Base-by-base conservation (phyloP, 2,888 invertebrate genomes). In the Drosophila meridiana region DNA sequence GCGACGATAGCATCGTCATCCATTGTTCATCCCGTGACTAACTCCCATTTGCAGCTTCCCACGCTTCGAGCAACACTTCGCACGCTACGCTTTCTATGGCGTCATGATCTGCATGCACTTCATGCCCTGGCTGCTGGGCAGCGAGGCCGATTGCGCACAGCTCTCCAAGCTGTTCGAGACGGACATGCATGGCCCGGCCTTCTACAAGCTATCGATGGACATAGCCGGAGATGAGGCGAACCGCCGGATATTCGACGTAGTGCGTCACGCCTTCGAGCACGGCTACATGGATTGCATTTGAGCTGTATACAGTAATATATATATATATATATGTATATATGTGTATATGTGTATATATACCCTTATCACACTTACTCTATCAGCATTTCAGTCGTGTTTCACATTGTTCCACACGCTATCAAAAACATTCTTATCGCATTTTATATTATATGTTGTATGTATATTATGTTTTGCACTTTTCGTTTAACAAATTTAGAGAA, bases 21-120 rank as follows among this genome's bases (percentile, higher is more conserved):
- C 20, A 3, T 20, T 7, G 52, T 2, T 32, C 20, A 34, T 52
- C 3, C 3, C n/a, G 5, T 20, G 2, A n/a, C n/a, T 2, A n/a
- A 8, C 32, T 5, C 26, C 3, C 14, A 48, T 50, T 40, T 40
- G 30, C 58, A 92, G 91, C 47, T 93, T 80, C 62, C 82, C 90
- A 3, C 82, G 84, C 2, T 93, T 93, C 50, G 76, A 90, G 70
- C 60, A 70, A 4, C 93, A 93, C 70, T 93, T 92, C 58, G 79
- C 86, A 5, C 92, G 91, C 43, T 92, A 91, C 64, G 93, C 92
- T 11, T 90, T 93, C 60, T 93, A 93, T 74, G 93, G 93, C 2
- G 90, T 83, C 3, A 76, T 92, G 82, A 76, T 93, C 42, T 91
- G 90, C 60, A 87, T 92, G 73, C 91, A 93, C 65, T 93, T 92